Conservation (phyloP, 2,113 vertebrate genomes). For the Scolopax mira region DNA sequence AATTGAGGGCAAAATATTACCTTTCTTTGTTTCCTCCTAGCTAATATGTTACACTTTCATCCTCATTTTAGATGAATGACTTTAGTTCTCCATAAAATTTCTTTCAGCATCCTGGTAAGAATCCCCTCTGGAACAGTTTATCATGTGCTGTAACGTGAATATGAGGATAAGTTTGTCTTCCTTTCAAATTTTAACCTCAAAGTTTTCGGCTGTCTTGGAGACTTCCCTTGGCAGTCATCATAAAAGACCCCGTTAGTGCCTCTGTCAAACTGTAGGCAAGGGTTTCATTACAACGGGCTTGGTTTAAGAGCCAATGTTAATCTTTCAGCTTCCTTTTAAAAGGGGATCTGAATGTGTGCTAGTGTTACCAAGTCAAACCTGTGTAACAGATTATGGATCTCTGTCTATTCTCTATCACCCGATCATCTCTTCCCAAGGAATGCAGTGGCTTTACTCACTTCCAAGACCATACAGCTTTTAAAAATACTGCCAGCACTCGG, state of each 20-base stretch:
- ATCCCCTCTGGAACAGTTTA: slow-evolving; percentile 34
- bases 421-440: background rate
- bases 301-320: background rate
- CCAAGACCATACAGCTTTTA: background rate
- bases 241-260: background rate
- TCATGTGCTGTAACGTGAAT: slow-evolving; percentile 23
- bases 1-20: background rate
- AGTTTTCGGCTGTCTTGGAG: slow-evolving; percentile 5
- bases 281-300: background rate
- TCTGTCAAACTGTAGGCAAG: background rate
- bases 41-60: slow-evolving; percentile 6
- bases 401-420: background rate
- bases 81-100: slow-evolving; percentile 20
- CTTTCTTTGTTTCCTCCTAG: slow-evolving; percentile 31
- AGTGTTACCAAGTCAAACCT: background rate
- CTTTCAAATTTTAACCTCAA: slow-evolving; percentile 52
- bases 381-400: background rate
- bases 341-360: background rate
- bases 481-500: background rate
- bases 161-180: slow-evolving; percentile 30
- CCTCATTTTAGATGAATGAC: slow-evolving; percentile 20
- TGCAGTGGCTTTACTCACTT: background rate
- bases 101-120: slow-evolving; percentile 23
- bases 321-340: slow-evolving; percentile 4
- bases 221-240: slow-evolving; percentile 22